These are phyloP conservation scores for Colaptes auratus DNA, from an alignment of 2,113 vertebrate genomes.

Conservation along the genomic window DNA sequence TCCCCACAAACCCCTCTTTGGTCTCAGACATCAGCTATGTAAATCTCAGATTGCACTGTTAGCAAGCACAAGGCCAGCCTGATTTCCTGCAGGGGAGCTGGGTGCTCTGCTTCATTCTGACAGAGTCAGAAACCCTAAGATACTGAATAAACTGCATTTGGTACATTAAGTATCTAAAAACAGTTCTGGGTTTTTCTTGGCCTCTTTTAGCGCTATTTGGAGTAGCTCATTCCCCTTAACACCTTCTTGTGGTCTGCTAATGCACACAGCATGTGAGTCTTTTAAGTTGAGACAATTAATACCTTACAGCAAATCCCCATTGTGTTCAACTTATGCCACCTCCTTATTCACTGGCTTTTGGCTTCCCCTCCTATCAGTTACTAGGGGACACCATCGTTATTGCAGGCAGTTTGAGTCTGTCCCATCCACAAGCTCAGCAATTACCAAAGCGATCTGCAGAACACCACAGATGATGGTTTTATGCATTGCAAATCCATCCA, in stretches of 20 bases:
- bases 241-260: background rate
- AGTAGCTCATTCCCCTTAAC: background rate
- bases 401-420: accelerated
- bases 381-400: accelerated
- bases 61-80: accelerated
- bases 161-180: accelerated
- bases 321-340: background rate
- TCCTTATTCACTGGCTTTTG: background rate
- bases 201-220: background rate
- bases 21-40: background rate
- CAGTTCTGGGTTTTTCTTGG: no score
- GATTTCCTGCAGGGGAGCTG: background rate
- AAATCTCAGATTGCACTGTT: background rate
- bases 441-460: background rate
- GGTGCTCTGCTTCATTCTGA: background rate
- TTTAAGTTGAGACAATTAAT: accelerated
- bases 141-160: background rate
- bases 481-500: background rate
- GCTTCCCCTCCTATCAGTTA: background rate
- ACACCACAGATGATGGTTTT: background rate
- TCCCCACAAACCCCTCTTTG: background rate
- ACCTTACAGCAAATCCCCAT: accelerated
- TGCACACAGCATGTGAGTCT: accelerated
- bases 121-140: background rate
- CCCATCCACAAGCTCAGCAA: accelerated